A percentile compares a stretch with the other conserved stretches of the same genome.
phyloP scores from a whole-genome alignment of 2,888 invertebrate species.

The Aelia acuminata region DNA sequence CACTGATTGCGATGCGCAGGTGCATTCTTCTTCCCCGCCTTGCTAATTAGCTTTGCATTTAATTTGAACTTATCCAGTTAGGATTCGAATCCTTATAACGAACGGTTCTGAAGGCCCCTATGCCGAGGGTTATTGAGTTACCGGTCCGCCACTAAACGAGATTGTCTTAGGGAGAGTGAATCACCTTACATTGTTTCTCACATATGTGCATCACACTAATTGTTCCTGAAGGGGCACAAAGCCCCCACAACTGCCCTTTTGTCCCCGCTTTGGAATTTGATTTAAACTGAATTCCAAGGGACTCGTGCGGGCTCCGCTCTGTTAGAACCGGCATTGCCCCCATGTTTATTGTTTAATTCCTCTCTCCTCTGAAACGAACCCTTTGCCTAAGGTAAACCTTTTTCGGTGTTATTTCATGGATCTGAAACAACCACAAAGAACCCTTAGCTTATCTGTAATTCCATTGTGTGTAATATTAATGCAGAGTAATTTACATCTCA shows the following conservation, averaged over 20 bases:
- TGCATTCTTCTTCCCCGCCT: slow-evolving; percentile 1
- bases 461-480: not conserved
- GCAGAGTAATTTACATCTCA: not conserved
- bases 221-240: slow-evolving; percentile 10
- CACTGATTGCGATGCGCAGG: slow-evolving; percentile 34
- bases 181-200: slow-evolving; percentile 43
- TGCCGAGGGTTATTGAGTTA: not conserved
- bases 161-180: slow-evolving; percentile 49
- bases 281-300: slow-evolving; percentile 49
- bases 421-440: not conserved
- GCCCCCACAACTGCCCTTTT: slow-evolving; percentile 45
- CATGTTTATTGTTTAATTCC: slow-evolving; percentile 46
- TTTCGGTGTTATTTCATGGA: slow-evolving; percentile 4
- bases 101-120: not conserved
- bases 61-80: slow-evolving; percentile 57
- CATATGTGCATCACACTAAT: slow-evolving; percentile 49
- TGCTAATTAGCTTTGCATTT: slow-evolving; percentile 58
- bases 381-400: not conserved
- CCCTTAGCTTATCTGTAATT: not conserved
- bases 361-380: slow-evolving; percentile 15
- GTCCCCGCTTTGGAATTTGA: slow-evolving; percentile 49
- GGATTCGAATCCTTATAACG: not conserved
- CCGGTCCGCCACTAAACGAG: slow-evolving; percentile 35
- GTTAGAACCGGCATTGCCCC: not conserved
- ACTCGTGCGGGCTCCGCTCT: slow-evolving; percentile 8